Conservation (phyloP, 2,888 invertebrate genomes). For the Ophion obscuratus region DNA sequence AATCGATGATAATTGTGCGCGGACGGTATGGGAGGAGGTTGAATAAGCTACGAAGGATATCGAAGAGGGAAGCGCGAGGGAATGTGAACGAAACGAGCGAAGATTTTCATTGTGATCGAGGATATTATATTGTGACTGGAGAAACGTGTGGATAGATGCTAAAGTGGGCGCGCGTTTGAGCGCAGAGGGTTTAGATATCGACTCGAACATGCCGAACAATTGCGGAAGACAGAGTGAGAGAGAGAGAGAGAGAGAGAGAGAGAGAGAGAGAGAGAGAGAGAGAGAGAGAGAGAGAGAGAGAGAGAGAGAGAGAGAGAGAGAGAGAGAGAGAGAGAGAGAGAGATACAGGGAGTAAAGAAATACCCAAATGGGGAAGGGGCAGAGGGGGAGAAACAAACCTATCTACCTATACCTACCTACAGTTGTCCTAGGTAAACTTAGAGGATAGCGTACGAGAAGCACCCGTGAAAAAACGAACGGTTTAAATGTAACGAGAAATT, state of each 20-base stretch:
- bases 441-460: constrained; percentile 65
- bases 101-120: neutral
- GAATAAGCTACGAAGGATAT: constrained; percentile 49
- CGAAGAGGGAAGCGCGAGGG: constrained; percentile 14
- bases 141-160: too few relatives aligned
- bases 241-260: constrained; percentile 44
- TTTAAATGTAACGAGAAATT: constrained; percentile 67
- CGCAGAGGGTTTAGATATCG: too few relatives aligned
- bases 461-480: constrained; percentile 58
- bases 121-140: neutral
- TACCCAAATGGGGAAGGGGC: constrained; percentile 28
- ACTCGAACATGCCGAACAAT: too few relatives aligned
- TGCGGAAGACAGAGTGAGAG: constrained; percentile 17
- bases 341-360: constrained; percentile 48
- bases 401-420: constrained; percentile 67
- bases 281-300: constrained; percentile 38
- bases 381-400: constrained; percentile 44
- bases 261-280: constrained; percentile 31
- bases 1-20: constrained; percentile 73
- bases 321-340: constrained; percentile 43
- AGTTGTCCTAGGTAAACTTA: constrained; percentile 68
- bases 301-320: constrained; percentile 30
- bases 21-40: constrained; percentile 4
- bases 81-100: neutral
- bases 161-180: too few relatives aligned